These are phyloP conservation scores for Engystomops pustulosus DNA, from an alignment of 2,113 vertebrate species.

Conservation along the genomic window DNA sequence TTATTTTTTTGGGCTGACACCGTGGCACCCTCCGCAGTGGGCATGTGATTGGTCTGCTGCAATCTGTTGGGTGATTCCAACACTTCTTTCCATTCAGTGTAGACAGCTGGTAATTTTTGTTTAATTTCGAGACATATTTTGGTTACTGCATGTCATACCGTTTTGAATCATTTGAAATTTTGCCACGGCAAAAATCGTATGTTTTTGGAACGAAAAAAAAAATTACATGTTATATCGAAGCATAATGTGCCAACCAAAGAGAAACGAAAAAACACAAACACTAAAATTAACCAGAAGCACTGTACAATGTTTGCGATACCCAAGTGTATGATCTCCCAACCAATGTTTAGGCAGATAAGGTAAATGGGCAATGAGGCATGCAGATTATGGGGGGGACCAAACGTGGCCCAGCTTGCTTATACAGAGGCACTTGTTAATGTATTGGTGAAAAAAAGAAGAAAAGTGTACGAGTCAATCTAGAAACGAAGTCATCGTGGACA, in stretches of 20 bases:
- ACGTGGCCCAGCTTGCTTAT: slow-evolving; percentile 9
- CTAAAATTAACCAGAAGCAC: slow-evolving; percentile 64
- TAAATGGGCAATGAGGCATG: slow-evolving; percentile 12
- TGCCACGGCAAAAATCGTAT: slow-evolving; percentile 69
- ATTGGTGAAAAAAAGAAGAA: slow-evolving; percentile 25
- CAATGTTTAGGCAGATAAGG: not conserved
- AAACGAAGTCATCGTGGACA: slow-evolving; percentile 33
- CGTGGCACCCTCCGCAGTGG: not conserved
- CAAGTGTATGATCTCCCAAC: slow-evolving; percentile 17
- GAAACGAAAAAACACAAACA: slow-evolving; percentile 34
- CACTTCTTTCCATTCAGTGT: slow-evolving; percentile 78
- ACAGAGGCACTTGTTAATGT: slow-evolving; percentile 48
- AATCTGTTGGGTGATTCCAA: slow-evolving; percentile 72
- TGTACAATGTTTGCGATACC: slow-evolving; percentile 66
- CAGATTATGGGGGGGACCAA: not conserved
- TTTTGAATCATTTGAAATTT: slow-evolving; percentile 83
- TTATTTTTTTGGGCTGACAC: not conserved
- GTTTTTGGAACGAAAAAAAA: not conserved
- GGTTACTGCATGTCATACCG: slow-evolving; percentile 85
- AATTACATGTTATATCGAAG: slow-evolving; percentile 59
- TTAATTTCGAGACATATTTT: slow-evolving; percentile 80
- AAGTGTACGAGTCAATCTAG: slow-evolving; percentile 34
- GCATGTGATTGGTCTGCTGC: slow-evolving; percentile 40
- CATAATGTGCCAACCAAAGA: slow-evolving; percentile 76
- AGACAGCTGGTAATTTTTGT: slow-evolving; percentile 67